Evolutionary conservation across 30 jellyfish, hydroid and myxozoan genomes (phyloP).

Genomic region (Aurelia sp.): DNA sequence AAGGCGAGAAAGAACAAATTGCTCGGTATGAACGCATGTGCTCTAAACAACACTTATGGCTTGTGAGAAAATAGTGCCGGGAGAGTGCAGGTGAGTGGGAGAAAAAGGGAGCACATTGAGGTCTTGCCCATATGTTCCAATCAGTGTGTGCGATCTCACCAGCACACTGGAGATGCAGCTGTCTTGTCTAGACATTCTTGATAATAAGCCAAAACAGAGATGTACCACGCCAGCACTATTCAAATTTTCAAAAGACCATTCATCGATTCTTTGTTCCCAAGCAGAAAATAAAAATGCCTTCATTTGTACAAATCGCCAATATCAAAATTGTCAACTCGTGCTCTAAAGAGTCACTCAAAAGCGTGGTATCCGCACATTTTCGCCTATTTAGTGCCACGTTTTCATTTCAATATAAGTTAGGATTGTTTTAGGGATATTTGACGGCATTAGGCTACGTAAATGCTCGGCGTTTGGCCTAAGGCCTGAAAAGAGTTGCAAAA

Average conservation of each 20-base stretch:
- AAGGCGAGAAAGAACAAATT: neutral
- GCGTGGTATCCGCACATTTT: neutral
- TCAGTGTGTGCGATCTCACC: conserved; percentile 40
- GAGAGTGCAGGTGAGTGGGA: conserved; percentile 2
- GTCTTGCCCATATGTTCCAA: conserved; percentile 42
- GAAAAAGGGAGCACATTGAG: conserved; percentile 61
- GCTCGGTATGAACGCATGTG: neutral
- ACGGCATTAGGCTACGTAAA: neutral
- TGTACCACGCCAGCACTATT: conserved; percentile 63
- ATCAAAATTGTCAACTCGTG: conserved; percentile 38
- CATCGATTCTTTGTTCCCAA: conserved; percentile 46
- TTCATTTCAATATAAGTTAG: neutral
- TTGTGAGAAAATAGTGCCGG: neutral
- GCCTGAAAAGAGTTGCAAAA: neutral
- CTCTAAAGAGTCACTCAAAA: conserved; percentile 10
- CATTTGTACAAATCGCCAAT: conserved; percentile 20
- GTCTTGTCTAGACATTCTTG: conserved; percentile 74
- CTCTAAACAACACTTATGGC: neutral
- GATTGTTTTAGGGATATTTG: neutral
- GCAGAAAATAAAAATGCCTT: conserved; percentile 26
- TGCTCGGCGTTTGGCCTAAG: too few relatives aligned
- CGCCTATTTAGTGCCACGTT: neutral
- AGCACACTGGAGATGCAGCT: conserved; percentile 76
- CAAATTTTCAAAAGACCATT: conserved; percentile 55
- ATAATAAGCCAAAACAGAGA: conserved; percentile 70